Evolutionary conservation across 23 tunicate species (phyloP).

Genomic region (Aplidium turbinatum): DNA sequence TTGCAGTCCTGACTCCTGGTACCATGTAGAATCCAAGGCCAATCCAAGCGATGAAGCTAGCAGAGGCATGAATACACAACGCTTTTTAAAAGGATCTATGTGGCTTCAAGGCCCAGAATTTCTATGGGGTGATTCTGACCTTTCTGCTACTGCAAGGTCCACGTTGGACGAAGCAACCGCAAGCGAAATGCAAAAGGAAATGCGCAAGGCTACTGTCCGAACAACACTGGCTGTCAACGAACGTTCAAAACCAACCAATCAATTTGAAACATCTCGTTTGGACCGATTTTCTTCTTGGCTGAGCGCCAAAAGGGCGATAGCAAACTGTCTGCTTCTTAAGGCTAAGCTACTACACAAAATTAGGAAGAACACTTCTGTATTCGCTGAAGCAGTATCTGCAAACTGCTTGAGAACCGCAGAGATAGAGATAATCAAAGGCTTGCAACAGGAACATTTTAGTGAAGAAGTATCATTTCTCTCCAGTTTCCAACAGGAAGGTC

Average conservation of each 20-base stretch:
- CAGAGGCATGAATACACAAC: neutral
- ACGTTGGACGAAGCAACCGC: neutral
- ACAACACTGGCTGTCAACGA: neutral
- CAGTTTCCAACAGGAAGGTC: neutral
- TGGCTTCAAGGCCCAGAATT: constrained; percentile 12
- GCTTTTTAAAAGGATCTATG: neutral
- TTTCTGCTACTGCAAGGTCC: neutral
- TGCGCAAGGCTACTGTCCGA: constrained; percentile 9
- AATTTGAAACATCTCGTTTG: constrained; percentile 1
- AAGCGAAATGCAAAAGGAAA: neutral
- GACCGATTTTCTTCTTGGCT: constrained; percentile 4
- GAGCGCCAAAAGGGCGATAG: neutral
- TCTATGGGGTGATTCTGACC: neutral
- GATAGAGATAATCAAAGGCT: neutral
- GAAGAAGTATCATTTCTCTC: neutral
- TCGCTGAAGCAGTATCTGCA: neutral
- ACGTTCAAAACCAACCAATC: neutral
- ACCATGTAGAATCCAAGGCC: neutral
- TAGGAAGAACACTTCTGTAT: neutral
- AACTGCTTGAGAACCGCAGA: neutral
- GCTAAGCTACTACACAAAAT: neutral
- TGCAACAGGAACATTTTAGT: neutral
- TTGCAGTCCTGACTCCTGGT: constrained; percentile 12
- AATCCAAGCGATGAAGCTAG: constrained; percentile 24
- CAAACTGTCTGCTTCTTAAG: neutral